Base-by-base conservation (phyloP, 2,113 vertebrate species). In the Hemiprocne comata region DNA sequence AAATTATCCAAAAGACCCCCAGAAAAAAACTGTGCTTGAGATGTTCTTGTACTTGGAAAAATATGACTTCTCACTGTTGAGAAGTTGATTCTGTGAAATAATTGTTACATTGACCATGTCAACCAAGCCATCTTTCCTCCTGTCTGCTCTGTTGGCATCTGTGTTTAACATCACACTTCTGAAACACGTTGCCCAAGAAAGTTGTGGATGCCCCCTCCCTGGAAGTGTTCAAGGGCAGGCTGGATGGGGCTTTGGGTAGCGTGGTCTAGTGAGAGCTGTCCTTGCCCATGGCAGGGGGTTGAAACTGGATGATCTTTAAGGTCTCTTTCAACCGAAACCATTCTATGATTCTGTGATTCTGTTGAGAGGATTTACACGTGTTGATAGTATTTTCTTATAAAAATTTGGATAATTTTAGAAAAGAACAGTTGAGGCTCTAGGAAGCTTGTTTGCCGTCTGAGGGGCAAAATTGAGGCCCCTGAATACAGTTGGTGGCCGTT, bases 11-110 rank as follows among this genome's bases (percentile, higher is more conserved):
- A 42, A 74, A 85, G 55, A 71, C 31, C 33, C 67, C 24, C 29
- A 81, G n/a, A 84, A 89, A 62, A 58, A 74, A 9, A 25, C 36
- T 38, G 11, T 78, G 53, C 38, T 70, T 46, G 31, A 70, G 29
- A n/a, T 76, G 12, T 70, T 73, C 55, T 48, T 65, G 13, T 64
- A 89, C 55, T 67, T 60, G 70, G 55, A 93, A 78, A 87, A 85
- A 46, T 34, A 50, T 1, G 6, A n/a, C 13, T 74, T 89, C 21
- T 81, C 11, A n/a, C 23, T 81, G 17, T 67, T 75, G 55, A 89
- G 51, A 70, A 66, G 36, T 25, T 74, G 57, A 36, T 34, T 80
- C 69, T 53, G 20, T 73, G 53, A 60, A 88, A 42, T 71, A 79
- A 62, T 71, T 81, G 28, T 73, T 29, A 36, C 1, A 5, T 15